phyloP scores from a whole-genome alignment of 2,797 vertebrate genomes.

The Tenualosa ilisha region DNA sequence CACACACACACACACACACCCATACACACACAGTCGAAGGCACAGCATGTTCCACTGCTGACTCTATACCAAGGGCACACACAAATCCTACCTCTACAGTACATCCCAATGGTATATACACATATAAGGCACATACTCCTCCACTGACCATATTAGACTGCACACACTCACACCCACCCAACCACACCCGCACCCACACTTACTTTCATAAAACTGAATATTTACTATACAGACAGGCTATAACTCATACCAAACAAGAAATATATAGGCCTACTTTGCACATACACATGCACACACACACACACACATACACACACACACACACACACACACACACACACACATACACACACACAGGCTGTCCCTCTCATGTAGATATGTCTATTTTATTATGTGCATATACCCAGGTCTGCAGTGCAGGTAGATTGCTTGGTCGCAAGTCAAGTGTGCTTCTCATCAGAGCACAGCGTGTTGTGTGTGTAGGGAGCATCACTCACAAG shows the following conservation, averaged over 20 bases:
- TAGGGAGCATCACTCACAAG: constrained; percentile 7
- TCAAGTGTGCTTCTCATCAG: constrained; percentile 18
- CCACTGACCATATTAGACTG: not conserved
- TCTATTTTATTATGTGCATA: constrained; percentile 22
- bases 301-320: no score
- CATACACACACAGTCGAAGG: not conserved
- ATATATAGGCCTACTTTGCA: not conserved
- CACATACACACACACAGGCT: not conserved
- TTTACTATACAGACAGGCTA: no score
- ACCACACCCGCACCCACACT: not conserved
- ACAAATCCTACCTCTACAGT: not conserved
- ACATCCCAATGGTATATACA: not conserved
- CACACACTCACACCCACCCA: not conserved
- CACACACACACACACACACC: not conserved
- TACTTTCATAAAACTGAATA: not conserved
- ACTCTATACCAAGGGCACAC: not conserved
- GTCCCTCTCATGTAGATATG: not conserved
- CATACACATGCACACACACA: not conserved
- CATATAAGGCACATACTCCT: not conserved
- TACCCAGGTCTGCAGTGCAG: not conserved
- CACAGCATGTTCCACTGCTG: not conserved
- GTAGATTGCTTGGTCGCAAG: constrained; percentile 18
- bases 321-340: not conserved
- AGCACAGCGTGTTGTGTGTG: not conserved
- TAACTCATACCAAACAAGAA: no score